Evolutionary conservation across 2,888 invertebrate species (phyloP).

Genomic region (Callyntrura guangdongensis): DNA sequence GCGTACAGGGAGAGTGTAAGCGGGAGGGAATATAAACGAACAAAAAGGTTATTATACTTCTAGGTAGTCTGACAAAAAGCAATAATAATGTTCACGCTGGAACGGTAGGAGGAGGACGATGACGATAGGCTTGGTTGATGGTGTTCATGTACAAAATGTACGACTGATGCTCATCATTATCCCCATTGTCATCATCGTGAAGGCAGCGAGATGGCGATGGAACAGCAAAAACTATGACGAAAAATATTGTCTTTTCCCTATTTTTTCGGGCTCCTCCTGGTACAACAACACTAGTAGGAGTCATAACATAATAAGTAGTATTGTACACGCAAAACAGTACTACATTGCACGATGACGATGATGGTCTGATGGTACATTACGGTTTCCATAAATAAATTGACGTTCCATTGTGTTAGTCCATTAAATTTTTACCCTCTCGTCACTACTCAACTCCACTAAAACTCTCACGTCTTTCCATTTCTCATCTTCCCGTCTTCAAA

Average conservation of each 20-base stretch:
- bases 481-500: slow-evolving; percentile 50
- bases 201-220: slow-evolving; percentile 6
- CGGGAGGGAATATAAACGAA: not conserved
- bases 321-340: not conserved
- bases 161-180: slow-evolving; percentile 30
- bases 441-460: slow-evolving; percentile 32
- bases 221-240: slow-evolving; percentile 58
- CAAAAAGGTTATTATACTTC: not conserved
- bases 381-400: slow-evolving; percentile 75
- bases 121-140: slow-evolving; percentile 9
- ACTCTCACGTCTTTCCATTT: slow-evolving; percentile 52
- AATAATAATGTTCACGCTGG: slow-evolving; percentile 30
- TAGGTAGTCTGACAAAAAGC: slow-evolving; percentile 50
- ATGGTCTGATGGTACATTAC: slow-evolving; percentile 62
- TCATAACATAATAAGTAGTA: slow-evolving; percentile 21
- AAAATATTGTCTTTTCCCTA: slow-evolving; percentile 55
- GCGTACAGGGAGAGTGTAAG: not conserved
- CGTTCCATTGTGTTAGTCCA: slow-evolving; percentile 68
- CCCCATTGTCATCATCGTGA: slow-evolving; percentile 14
- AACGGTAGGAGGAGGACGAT: slow-evolving; percentile 4
- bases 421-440: slow-evolving; percentile 66
- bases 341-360: slow-evolving; percentile 3
- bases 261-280: not conserved
- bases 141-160: slow-evolving; percentile 34
- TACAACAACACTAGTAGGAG: not conserved